These are phyloP conservation scores for Alouatta palliata DNA, from an alignment of 2,113 vertebrate species.

Conservation along the genomic window DNA sequence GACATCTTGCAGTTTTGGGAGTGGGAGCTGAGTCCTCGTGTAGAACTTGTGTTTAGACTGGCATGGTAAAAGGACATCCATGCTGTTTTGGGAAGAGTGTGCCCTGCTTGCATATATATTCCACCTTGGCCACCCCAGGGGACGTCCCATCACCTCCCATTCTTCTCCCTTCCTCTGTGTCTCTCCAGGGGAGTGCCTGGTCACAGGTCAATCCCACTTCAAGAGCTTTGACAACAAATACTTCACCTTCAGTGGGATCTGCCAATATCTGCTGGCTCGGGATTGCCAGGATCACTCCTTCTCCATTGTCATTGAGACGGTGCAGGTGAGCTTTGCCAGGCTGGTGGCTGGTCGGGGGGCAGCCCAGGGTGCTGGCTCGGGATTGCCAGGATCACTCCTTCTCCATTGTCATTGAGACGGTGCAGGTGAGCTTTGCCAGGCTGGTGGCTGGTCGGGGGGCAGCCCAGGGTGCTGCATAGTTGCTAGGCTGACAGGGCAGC, in stretches of 20 bases:
- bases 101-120: accelerated
- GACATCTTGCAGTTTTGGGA: neutral
- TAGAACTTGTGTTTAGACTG: neutral
- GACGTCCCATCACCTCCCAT: neutral
- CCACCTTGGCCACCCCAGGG: neutral
- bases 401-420: conserved; percentile 92
- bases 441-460: accelerated
- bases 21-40: accelerated
- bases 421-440: conserved; percentile 88
- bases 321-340: conserved; percentile 88
- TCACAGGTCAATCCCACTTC: conserved; percentile 96
- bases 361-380: conserved; percentile 91
- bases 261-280: conserved; percentile 93
- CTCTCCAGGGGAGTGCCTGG: conserved; percentile 92
- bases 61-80: neutral
- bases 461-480: accelerated
- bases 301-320: conserved; percentile 92
- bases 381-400: conserved; percentile 90
- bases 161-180: neutral
- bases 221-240: conserved; percentile 97
- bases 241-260: conserved; percentile 95
- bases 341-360: accelerated
- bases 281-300: conserved; percentile 90
- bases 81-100: neutral
- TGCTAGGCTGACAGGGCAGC: neutral